Evolutionary conservation across 2,113 vertebrate genomes (phyloP).

Genomic region (Oplegnathus fasciatus): DNA sequence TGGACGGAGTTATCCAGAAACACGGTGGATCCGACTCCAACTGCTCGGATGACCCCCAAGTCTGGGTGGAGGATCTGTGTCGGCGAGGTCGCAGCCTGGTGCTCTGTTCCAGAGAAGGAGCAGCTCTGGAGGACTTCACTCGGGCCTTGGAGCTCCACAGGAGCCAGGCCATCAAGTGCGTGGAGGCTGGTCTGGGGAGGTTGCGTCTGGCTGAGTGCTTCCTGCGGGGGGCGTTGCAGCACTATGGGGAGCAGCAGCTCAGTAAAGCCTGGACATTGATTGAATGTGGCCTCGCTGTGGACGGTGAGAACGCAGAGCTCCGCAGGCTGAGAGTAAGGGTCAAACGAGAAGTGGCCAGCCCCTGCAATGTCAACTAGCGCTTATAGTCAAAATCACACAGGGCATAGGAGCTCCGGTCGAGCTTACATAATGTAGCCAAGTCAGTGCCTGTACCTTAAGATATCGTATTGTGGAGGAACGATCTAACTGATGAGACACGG

Average conservation of each 20-base stretch:
- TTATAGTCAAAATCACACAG: not conserved
- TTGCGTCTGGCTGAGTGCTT: slow-evolving; percentile 79
- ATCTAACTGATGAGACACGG: not conserved
- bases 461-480: not conserved
- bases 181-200: slow-evolving; percentile 80
- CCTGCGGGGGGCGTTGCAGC: slow-evolving; percentile 78
- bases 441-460: slow-evolving; percentile 6
- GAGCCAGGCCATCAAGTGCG: slow-evolving; percentile 79
- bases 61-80: slow-evolving; percentile 86
- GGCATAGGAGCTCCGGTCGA: slow-evolving; percentile 4
- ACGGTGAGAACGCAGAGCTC: slow-evolving; percentile 84
- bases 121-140: slow-evolving; percentile 86
- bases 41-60: slow-evolving; percentile 52
- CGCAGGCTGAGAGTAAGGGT: slow-evolving; percentile 87
- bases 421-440: not conserved
- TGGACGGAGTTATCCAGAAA: slow-evolving; percentile 85
- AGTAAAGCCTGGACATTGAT: slow-evolving; percentile 87
- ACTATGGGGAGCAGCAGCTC: slow-evolving; percentile 84
- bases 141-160: slow-evolving; percentile 86
- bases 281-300: slow-evolving; percentile 87
- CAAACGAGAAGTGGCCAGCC: slow-evolving; percentile 84
- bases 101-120: slow-evolving; percentile 78
- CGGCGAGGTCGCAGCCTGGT: slow-evolving; percentile 86
- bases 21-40: slow-evolving; percentile 32
- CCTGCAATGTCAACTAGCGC: slow-evolving; percentile 89